phyloP scores from a whole-genome alignment of 1,140 invertebrate species.

The Manduca sexta region DNA sequence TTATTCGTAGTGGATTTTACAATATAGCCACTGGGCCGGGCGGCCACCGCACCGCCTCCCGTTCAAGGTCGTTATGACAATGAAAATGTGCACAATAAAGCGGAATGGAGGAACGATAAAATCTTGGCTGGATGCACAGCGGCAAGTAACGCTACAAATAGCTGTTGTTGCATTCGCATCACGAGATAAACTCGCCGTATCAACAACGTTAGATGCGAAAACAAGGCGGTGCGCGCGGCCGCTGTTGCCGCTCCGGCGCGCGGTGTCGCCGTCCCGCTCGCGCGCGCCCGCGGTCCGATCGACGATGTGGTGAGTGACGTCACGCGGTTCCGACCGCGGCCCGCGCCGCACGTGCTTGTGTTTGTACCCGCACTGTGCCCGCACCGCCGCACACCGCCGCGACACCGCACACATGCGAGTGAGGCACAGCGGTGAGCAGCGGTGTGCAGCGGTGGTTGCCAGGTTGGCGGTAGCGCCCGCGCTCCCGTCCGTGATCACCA shows the following conservation, averaged over 20 bases:
- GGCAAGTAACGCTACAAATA: slow-evolving; percentile 46
- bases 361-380: slow-evolving; percentile 64
- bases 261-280: not conserved
- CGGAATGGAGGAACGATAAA: slow-evolving; percentile 31
- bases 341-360: slow-evolving; percentile 71
- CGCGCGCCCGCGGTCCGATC: not conserved
- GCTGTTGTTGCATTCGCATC: slow-evolving; percentile 58
- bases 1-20: not conserved
- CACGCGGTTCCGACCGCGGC: slow-evolving; percentile 35
- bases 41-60: no score
- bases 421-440: slow-evolving; percentile 21
- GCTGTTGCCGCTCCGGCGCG: slow-evolving; percentile 42
- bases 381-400: no score
- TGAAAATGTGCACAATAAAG: slow-evolving; percentile 29
- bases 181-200: slow-evolving; percentile 64
- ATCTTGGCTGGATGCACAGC: slow-evolving; percentile 32
- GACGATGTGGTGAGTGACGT: slow-evolving; percentile 45
- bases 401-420: slow-evolving; percentile 52
- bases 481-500: slow-evolving; percentile 40
- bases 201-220: slow-evolving; percentile 54
- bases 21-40: no score
- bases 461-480: no score
- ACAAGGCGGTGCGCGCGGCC: slow-evolving; percentile 47
- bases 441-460: no score
- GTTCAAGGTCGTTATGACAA: slow-evolving; percentile 42